phyloP scores from a whole-genome alignment of 2,113 vertebrate genomes.

The Peromyscus leucopus region DNA sequence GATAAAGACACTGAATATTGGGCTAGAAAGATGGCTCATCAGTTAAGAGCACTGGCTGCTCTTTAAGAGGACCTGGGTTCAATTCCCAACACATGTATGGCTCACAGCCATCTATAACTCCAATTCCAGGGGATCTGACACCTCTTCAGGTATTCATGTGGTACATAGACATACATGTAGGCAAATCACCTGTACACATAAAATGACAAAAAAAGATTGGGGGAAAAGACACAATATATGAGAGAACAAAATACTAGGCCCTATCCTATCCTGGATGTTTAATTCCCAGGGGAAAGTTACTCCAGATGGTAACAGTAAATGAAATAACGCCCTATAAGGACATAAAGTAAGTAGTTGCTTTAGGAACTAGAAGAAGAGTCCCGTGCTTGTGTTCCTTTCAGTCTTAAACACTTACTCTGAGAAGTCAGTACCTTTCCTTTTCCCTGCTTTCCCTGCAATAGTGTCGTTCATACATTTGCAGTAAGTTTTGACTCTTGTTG shows the following conservation, averaged over 20 bases:
- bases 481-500: not conserved
- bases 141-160: not conserved
- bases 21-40: not conserved
- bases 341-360: not conserved
- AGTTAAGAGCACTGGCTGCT: not conserved
- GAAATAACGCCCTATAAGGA: not conserved
- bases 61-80: not conserved
- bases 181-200: not conserved
- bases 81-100: not conserved
- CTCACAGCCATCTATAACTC: not conserved
- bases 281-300: not conserved
- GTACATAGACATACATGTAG: not conserved
- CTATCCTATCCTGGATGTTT: not conserved
- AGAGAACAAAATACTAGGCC: not conserved
- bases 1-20: not conserved
- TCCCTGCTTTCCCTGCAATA: not conserved
- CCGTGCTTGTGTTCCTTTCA: not conserved
- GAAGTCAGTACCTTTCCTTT: not conserved
- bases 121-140: not conserved
- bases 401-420: conserved; percentile 19
- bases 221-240: too few relatives aligned
- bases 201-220: not conserved
- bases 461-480: not conserved
- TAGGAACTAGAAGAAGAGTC: not conserved
- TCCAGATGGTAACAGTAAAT: not conserved